Base-by-base conservation (phyloP, 2,113 vertebrate genomes). In the Dicaeum eximium region DNA sequence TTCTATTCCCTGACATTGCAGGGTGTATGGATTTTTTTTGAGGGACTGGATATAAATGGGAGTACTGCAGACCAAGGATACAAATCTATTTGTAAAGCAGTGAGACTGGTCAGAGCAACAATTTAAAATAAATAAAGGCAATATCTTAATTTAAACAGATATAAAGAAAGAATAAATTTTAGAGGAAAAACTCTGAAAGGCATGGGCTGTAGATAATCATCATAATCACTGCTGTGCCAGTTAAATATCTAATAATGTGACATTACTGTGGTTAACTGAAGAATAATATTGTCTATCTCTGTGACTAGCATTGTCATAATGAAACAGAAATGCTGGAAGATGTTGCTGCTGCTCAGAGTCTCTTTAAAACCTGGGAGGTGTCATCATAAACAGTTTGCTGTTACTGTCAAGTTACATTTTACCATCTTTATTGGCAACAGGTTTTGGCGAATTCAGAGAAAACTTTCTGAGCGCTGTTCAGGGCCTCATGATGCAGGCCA, bases 201-300 rank as follows among this genome's bases (percentile, higher is more conserved):
- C 13, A n/a, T 37, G 10, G 19, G 25, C 47, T 86, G n/a, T 56
- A 91, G 48, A 86, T 91, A 80, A 96, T 95, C 10, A 54, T 94
- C 50, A 90, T 56, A 81, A 95, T 91, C 64, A 66, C 28, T 93
- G 38, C 57, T 78, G 89, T 79, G 20, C 31, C 69, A 91, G 78
- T 92, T 95, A 95, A 81, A 93, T 96, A 93, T 81, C 73, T 84
- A 38, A 83, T 67, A 96, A 94, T 67, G 33, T 45, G 78, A 89
- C 67, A 84, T 38, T 88, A 51, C 44, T 81, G 61, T 56, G 91
- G 13, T 80, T 72, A 88, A 64, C 18, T 69, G 38, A 89, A 42
- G 75, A 48, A 65, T 86, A 54, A 66, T 91, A 62, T 71, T 91
- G 8, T 94, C 67, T 35, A 10, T 60, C 38, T 77, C 42, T 22